Base-by-base conservation (phyloP, 2,113 vertebrate genomes). In the Thunnus maccoyii region DNA sequence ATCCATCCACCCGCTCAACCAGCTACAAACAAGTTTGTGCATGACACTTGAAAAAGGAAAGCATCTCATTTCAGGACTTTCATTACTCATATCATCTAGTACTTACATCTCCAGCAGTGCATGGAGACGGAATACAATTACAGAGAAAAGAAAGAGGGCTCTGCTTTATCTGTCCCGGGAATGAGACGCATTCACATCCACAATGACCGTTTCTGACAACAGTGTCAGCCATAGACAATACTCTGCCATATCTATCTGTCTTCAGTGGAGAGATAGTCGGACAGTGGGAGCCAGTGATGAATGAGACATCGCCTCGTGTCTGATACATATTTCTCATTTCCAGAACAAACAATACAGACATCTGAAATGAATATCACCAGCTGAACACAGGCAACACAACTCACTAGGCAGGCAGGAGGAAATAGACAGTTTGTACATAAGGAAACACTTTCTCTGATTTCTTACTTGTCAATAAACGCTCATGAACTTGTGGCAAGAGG, bases 291-390 rank as follows among this genome's bases (percentile, higher is more conserved):
- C 88, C 79, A 50, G 78, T 86, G 90, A 91, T 83, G 69, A 93
- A 94, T 90, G 85, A 88, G 86, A 83, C 84, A 83, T 90, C 36
- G 22, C 73, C 61, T 22, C 2, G 11, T 4, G 65, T 67, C 78
- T 83, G 86, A 93, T 90, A 81, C 74, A 76, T 89, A 87, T 85
- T 91, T 92, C 89, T 90, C 85, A 82, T 92, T 88, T 90, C 72
- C 69, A 87, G 82, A 83, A 87, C 82, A 90, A 93, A 91, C 88
- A 91, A 84, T 69, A 41, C 81, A 76, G 79, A 85, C 78, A 58
- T 81, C 75, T 78, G 71, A 89, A 89, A 91, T 87, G 63, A 90
- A 92, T 83, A 78, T 65, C 8, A 25, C 63, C 30, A 27, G 36
- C 80, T 16, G 72, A 56, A 54, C 58, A 72, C 11, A 44, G 52